These are phyloP conservation scores for Ceyx margarethae DNA, from an alignment of 2,113 vertebrate genomes.

Conservation along the genomic window DNA sequence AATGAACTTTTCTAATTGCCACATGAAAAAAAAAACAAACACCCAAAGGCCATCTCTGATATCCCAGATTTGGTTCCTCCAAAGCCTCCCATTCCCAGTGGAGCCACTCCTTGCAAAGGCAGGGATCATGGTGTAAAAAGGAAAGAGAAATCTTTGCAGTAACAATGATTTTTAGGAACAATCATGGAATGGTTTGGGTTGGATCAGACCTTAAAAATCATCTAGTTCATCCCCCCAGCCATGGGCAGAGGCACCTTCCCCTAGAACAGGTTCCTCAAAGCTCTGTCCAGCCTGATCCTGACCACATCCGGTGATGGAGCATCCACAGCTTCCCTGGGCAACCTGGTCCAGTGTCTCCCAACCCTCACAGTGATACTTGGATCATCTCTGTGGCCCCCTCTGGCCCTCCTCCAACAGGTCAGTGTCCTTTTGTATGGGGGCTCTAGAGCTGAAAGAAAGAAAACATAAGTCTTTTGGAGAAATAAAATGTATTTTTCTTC, in stretches of 20 bases:
- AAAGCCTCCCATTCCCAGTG: fast-evolving
- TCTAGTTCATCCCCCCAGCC: background rate
- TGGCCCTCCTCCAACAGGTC: background rate
- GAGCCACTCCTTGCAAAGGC: background rate
- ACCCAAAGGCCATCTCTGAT: background rate
- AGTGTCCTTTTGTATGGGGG: background rate
- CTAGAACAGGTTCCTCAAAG: background rate
- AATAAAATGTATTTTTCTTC: background rate
- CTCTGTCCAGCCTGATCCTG: background rate
- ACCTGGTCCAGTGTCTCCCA: background rate
- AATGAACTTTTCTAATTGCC: background rate
- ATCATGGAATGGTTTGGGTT: background rate
- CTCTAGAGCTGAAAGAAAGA: background rate
- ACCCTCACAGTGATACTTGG: background rate
- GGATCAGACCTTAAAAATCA: background rate
- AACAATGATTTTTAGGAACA: background rate
- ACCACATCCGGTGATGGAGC: background rate
- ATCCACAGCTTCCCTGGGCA: background rate
- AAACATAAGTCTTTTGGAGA: background rate
- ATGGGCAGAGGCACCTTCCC: background rate
- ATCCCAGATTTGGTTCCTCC: background rate
- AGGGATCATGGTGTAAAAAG: background rate
- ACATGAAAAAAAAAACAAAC: background rate
- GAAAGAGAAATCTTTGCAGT: background rate
- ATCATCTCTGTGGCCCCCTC: background rate